Percentiles rank a stretch among this genome's conserved stretches.
phyloP scores from a whole-genome alignment of 2,888 invertebrate genomes.

The Drosophila helvetica region DNA sequence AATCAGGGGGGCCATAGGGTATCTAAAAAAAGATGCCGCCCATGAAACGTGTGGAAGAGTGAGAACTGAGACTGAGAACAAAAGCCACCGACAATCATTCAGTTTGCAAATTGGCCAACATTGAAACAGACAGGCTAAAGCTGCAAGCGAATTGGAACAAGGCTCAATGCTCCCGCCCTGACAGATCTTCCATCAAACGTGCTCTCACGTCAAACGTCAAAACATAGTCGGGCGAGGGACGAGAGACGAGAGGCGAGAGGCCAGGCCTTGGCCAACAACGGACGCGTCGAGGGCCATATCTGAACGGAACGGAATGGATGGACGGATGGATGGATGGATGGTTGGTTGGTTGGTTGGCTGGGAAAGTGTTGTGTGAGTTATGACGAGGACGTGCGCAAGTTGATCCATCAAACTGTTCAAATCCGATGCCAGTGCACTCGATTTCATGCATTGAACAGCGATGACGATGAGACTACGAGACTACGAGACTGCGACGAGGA shows the following conservation, averaged over 20 bases:
- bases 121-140: constrained; percentile 76
- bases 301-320: constrained; percentile 9
- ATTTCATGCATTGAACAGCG: constrained; percentile 52
- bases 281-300: not conserved
- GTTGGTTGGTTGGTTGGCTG: constrained; percentile 11
- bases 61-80: constrained; percentile 54
- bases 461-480: constrained; percentile 25
- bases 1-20: constrained; percentile 61
- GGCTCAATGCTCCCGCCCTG: constrained; percentile 70
- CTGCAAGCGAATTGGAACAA: constrained; percentile 70
- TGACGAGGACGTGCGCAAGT: constrained; percentile 77
- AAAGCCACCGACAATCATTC: constrained; percentile 79
- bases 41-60: not conserved
- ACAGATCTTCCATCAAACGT: constrained; percentile 78
- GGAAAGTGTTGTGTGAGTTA: constrained; percentile 76
- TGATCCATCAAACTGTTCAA: constrained; percentile 78
- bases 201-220: constrained; percentile 78
- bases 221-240: constrained; percentile 40
- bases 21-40: constrained; percentile 27
- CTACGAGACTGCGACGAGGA: constrained; percentile 25
- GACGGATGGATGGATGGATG: constrained; percentile 23
- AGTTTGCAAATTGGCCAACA: constrained; percentile 75
- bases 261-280: not conserved
- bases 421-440: constrained; percentile 71
- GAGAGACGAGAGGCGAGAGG: constrained; percentile 7